A percentile compares a stretch with the other conserved stretches of the same genome.
phyloP scores from a whole-genome alignment of 2,888 invertebrate species.

The Julus scanicus region DNA sequence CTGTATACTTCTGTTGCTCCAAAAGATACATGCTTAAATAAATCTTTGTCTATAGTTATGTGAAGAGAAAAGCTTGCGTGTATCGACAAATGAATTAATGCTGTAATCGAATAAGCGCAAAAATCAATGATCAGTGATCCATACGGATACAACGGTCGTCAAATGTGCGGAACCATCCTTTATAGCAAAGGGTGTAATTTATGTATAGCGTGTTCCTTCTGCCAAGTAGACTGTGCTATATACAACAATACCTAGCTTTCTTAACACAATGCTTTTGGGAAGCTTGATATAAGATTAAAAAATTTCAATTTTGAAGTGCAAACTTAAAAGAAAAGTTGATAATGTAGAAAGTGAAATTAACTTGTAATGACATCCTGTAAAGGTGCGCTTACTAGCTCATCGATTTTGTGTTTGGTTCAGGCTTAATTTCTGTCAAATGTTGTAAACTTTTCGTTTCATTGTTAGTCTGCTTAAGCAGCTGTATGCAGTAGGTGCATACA shows the following conservation, averaged over 20 bases:
- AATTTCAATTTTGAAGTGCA: background rate
- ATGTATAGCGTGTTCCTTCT: background rate
- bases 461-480: background rate
- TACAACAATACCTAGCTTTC: background rate
- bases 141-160: slow-evolving; percentile 13
- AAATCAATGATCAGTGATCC: slow-evolving; percentile 43
- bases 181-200: background rate
- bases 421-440: background rate
- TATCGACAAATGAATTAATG: slow-evolving; percentile 47
- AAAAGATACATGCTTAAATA: background rate
- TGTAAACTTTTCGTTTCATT: background rate
- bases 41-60: background rate
- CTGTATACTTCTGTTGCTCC: background rate
- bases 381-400: background rate
- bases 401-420: background rate
- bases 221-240: background rate
- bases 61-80: background rate
- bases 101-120: slow-evolving; percentile 31
- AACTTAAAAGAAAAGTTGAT: background rate
- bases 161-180: slow-evolving; percentile 40
- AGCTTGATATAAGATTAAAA: background rate
- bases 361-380: no score
- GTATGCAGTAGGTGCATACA: background rate
- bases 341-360: no score
- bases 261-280: background rate